These are phyloP conservation scores for Melitaea athalia DNA, from an alignment of 2,888 invertebrate species.

Conservation along the genomic window DNA sequence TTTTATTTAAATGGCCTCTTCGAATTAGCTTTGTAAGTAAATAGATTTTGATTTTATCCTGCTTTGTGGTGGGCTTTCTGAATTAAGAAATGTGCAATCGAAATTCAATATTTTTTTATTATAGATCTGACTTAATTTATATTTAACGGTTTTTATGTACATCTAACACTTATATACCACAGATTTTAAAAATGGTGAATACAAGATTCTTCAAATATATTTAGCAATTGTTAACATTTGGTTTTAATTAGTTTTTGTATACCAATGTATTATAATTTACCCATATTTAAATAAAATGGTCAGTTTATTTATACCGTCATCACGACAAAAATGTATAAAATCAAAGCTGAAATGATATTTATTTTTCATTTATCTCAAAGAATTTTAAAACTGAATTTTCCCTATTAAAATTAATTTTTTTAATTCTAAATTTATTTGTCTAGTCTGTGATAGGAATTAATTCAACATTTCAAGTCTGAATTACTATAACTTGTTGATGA, in stretches of 20 bases:
- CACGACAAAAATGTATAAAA: background rate
- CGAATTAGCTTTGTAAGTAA: constrained; percentile 42
- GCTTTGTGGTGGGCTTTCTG: constrained; percentile 25
- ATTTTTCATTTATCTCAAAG: constrained; percentile 9
- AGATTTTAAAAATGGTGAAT: constrained; percentile 11
- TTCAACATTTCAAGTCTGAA: constrained; percentile 32
- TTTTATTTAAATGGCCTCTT: constrained; percentile 47
- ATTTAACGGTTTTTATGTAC: constrained; percentile 12
- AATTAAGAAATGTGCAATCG: constrained; percentile 61
- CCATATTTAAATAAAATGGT: constrained; percentile 1
- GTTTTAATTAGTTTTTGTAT: background rate
- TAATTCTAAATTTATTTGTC: constrained; percentile 48
- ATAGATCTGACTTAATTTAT: constrained; percentile 53
- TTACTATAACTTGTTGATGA: constrained; percentile 26
- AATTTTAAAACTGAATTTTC: constrained; percentile 23
- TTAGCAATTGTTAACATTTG: constrained; percentile 13
- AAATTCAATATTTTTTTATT: constrained; percentile 51
- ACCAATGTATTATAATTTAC: background rate
- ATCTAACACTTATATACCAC: constrained; percentile 1
- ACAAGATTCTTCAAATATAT: background rate
- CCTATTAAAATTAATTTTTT: constrained; percentile 17
- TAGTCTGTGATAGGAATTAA: constrained; percentile 70
- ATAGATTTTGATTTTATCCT: constrained; percentile 31
- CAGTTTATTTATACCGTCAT: background rate
- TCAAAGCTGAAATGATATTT: background rate